Conservation (phyloP, 2,888 invertebrate species). For the Callinectes sapidus region DNA sequence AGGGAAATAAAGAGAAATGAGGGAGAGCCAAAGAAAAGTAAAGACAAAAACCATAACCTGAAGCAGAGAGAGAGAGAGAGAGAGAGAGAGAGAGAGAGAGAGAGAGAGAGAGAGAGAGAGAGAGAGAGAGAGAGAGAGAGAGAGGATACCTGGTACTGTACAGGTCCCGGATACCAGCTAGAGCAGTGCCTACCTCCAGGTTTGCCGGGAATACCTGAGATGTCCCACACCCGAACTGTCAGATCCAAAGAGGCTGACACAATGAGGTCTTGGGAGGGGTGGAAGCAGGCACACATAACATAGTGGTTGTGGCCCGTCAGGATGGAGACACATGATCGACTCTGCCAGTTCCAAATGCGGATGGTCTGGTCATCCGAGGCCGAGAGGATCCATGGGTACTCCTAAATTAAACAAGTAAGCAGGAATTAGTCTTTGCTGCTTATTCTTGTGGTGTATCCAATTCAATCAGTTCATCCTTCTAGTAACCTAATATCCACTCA, state of each 20-base stretch:
- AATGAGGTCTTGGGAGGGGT: constrained; percentile 95
- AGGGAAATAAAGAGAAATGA: background rate
- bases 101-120: constrained; percentile 11
- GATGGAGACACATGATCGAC: constrained; percentile 94
- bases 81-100: background rate
- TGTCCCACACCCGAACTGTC: constrained; percentile 99
- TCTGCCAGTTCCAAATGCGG: constrained; percentile 99
- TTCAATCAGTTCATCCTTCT: background rate
- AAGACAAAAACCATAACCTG: background rate
- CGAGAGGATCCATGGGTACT: constrained; percentile 99
- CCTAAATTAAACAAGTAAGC: constrained; percentile 79
- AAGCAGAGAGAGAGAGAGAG: background rate
- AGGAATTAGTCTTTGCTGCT: background rate
- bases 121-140: background rate
- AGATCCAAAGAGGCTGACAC: constrained; percentile 98
- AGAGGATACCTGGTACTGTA: background rate
- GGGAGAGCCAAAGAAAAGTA: background rate
- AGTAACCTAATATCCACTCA: background rate
- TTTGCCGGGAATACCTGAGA: constrained; percentile 81
- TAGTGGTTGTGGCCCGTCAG: constrained; percentile 99
- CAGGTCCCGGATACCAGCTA: constrained; percentile 57
- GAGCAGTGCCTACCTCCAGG: constrained; percentile 65
- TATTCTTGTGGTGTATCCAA: background rate
- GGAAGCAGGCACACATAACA: constrained; percentile 99
- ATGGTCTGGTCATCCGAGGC: constrained; percentile 99